Base-by-base conservation (phyloP, 92 coral and sea anemone genomes). In the Epizoanthus scotinus region DNA sequence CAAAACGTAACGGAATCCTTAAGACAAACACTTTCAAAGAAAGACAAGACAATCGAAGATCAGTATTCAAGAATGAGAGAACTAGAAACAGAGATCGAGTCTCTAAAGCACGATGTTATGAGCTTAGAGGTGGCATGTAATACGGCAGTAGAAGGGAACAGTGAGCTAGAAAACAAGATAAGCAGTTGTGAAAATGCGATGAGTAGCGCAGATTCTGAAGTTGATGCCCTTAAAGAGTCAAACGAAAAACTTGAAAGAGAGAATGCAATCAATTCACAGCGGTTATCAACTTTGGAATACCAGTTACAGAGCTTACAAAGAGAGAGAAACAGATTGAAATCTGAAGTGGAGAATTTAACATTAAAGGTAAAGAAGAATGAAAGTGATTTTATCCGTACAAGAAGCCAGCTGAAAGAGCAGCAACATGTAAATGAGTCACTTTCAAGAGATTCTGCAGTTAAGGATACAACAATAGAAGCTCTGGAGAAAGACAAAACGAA, bases 1-100 rank as follows among this genome's bases (percentile, higher is more conserved):
- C 89, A 88, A 88, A 92, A 94, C 63, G 36, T 93, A 10, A 86
- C 91, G 0, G 97, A 88, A 63, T 87, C 95, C 4, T 70, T 95
- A 50, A 89, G 82, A 40, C 86, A 88, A 26, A 64, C 90, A 20
- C 78, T 95, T 19, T 63, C 24, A 0, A 95, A 90, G 89, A 95
- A 95, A 65, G 89, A 90, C 50, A 84, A 89, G 62, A 64, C 72
- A 27, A 77, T 86, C 8, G 97, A 93, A 70, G 93, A 89, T 36
- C 85, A 90, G 74, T 85, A 90, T 67, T 77, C 84, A 63, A 90
- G 87, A 58, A 89, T 87, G 21, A 81, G 47, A 36, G 90, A 88
- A 70, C 90, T 95, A 28, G 90, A 93, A 49, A 79, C 84, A 54
- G 91, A 93, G 74, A 54, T 90, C 42, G 96, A 93, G 75, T 52